These are phyloP conservation scores for Cydia fagiglandana DNA, from an alignment of 1,140 invertebrate genomes.

Conservation along the genomic window DNA sequence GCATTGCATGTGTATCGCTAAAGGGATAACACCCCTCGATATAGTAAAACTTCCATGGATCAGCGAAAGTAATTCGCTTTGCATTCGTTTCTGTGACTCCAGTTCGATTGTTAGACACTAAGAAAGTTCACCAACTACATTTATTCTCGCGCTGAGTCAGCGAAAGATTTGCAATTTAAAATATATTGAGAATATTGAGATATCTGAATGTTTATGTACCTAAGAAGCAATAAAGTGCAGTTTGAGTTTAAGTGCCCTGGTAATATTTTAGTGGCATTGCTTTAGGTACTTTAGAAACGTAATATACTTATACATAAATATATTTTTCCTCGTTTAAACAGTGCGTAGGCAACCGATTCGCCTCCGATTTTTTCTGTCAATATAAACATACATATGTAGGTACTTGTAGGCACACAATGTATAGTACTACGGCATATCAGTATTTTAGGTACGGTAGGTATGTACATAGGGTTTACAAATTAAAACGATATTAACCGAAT, in stretches of 20 bases:
- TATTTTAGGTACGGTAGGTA: neutral
- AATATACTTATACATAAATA: neutral
- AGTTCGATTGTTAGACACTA: constrained; percentile 6
- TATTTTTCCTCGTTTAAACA: too few relatives aligned
- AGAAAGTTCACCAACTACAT: constrained; percentile 18
- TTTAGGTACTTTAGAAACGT: neutral
- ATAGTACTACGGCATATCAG: too few relatives aligned
- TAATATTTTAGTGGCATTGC: neutral
- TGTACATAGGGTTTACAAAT: neutral
- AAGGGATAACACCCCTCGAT: constrained; percentile 57
- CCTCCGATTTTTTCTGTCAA: too few relatives aligned
- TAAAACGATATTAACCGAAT: neutral
- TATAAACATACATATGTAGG: too few relatives aligned
- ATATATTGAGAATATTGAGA: neutral
- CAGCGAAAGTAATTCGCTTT: constrained; percentile 53
- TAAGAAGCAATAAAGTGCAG: neutral
- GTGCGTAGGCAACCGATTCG: too few relatives aligned
- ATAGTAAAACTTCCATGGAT: constrained; percentile 55
- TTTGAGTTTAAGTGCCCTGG: neutral
- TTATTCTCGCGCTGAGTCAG: constrained; percentile 18
- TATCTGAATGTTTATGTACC: constrained; percentile 5
- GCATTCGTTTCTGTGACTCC: constrained; percentile 38
- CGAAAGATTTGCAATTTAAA: constrained; percentile 18
- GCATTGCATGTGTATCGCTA: constrained; percentile 43
- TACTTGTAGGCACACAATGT: too few relatives aligned